Evolutionary conservation across 2,113 vertebrate species (phyloP).

Genomic region (Pheucticus melanocephalus): DNA sequence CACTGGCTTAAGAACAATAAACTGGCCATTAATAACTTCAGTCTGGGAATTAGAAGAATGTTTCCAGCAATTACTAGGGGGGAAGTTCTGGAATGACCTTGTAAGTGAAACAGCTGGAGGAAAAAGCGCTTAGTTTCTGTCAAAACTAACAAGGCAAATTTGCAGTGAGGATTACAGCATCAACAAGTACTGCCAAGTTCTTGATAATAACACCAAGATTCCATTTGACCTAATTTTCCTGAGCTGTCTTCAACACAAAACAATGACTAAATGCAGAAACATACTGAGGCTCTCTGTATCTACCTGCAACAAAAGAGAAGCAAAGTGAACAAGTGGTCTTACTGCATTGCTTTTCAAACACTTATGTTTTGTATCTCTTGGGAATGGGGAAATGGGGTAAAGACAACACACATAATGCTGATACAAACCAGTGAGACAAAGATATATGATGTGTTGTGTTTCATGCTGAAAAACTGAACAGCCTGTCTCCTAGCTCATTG

Average conservation of each 20-base stretch:
- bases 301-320: background rate
- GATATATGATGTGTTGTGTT: background rate
- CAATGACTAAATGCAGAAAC: background rate
- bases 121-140: background rate
- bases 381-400: background rate
- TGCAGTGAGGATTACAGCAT: background rate
- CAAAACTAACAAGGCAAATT: background rate
- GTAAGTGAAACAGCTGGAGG: background rate
- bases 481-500: background rate
- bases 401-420: background rate
- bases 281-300: background rate
- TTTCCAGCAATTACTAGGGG: background rate
- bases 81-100: slow-evolving; percentile 6
- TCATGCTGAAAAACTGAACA: background rate
- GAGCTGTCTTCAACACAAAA: background rate
- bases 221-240: background rate
- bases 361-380: background rate
- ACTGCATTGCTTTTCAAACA: background rate
- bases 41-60: slow-evolving; percentile 35
- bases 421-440: background rate
- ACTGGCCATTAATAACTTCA: slow-evolving; percentile 2
- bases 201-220: background rate
- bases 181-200: background rate
- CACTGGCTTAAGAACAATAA: slow-evolving; percentile 7
- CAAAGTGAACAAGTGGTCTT: background rate